Evolutionary conservation across 2,888 invertebrate genomes (phyloP).

Genomic region (Elgonia sp.): DNA sequence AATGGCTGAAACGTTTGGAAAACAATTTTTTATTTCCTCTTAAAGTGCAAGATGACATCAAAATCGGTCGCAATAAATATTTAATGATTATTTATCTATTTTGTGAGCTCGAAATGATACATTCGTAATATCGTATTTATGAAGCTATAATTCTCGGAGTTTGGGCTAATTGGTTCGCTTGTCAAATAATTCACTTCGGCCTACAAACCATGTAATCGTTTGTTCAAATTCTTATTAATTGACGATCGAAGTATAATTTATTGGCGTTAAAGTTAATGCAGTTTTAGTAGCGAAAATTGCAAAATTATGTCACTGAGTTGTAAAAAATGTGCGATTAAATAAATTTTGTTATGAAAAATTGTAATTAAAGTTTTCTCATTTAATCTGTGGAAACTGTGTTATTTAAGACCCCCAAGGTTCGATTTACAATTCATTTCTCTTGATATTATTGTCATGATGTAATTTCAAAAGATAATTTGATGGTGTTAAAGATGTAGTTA

Average conservation of each 20-base stretch:
- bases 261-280: not conserved
- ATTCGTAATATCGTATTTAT: conserved; percentile 23
- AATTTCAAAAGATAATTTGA: conserved; percentile 46
- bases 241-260: not conserved
- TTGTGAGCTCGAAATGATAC: not conserved
- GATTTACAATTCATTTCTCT: conserved; percentile 43
- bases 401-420: not conserved
- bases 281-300: not conserved
- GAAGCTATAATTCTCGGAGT: conserved; percentile 20
- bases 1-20: not conserved
- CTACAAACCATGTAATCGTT: conserved; percentile 20
- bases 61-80: not conserved
- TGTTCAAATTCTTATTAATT: conserved; percentile 26
- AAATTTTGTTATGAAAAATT: not conserved
- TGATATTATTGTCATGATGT: conserved; percentile 38
- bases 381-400: not conserved
- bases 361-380: not conserved
- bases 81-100: conserved; percentile 1
- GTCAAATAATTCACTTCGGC: conserved; percentile 20
- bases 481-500: conserved; percentile 47
- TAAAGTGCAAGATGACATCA: not conserved
- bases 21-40: not conserved
- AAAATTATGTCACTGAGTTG: not conserved
- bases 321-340: not conserved
- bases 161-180: conserved; percentile 20